Evolutionary conservation across 2,888 invertebrate species (phyloP).

Genomic region (Rhaphigaster nebulosa): DNA sequence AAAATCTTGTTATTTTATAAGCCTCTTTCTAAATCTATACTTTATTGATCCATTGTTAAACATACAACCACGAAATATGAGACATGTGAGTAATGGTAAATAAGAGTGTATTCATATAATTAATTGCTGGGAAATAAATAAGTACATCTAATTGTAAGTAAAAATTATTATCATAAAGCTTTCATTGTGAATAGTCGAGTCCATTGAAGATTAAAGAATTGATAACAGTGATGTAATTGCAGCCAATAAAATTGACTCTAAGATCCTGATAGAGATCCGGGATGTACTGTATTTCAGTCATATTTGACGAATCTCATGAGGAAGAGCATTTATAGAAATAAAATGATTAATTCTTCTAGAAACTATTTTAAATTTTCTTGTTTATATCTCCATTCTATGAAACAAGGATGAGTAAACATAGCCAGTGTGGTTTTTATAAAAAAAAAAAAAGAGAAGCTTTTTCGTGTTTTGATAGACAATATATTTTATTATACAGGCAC

Average conservation of each 20-base stretch:
- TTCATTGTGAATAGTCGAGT: background rate
- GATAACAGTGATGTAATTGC: background rate
- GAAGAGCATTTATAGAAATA: background rate
- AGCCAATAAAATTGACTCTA: background rate
- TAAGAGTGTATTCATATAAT: too few relatives aligned
- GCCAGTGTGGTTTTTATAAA: background rate
- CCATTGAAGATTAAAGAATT: background rate
- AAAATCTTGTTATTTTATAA: too few relatives aligned
- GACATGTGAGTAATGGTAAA: too few relatives aligned
- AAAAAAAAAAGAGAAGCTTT: background rate
- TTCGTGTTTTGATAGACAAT: too few relatives aligned
- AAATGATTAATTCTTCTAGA: background rate
- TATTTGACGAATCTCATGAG: background rate
- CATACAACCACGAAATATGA: too few relatives aligned
- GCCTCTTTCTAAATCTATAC: too few relatives aligned
- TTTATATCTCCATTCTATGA: background rate
- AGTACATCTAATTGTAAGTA: too few relatives aligned
- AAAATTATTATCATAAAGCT: too few relatives aligned
- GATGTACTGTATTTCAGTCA: background rate
- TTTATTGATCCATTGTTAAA: too few relatives aligned
- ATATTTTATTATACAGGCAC: too few relatives aligned
- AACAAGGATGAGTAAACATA: background rate
- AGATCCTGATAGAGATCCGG: slow-evolving; percentile 2
- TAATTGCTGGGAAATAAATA: too few relatives aligned
- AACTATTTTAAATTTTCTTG: background rate